Evolutionary conservation across 2,888 invertebrate species (phyloP), one percentile per base, ranked within the genome.

Genomic region (Clanis bilineata): DNA sequence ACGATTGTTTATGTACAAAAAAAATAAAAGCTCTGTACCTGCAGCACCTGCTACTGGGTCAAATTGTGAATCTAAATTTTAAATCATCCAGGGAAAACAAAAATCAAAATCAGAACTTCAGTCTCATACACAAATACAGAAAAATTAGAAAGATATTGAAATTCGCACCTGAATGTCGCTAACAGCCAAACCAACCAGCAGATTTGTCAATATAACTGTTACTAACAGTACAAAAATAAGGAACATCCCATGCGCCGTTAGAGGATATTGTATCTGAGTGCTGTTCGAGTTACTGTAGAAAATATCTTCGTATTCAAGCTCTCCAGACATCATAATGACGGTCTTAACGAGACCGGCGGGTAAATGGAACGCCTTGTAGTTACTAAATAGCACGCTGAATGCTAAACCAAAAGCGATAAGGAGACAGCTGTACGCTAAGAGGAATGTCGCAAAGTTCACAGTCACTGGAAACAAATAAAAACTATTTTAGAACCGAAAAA

Each of bases 251-350:
- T 97, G 96, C 0, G 96, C 94, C 0, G 97, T 96, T 9, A 94
- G 93, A 0, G 95, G 95, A 78, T 95, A 96, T 62, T 94, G 90
- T 10, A 95, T 93, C 47, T 88, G 83, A 0, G 88, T 82, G 41
- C 83, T 84, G 0, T 86, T 83, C 59, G 79, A 81, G 62, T 94
- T 92, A 43, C 90, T 92, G 69, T 95, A 96, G 79, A 97, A 97
- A 65, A 97, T 95, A 71, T 97, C 96, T 78, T 97, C 97, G 68
- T 96, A 96, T 79, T 97, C 97, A 56, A 97, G 80, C 81, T 97
- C 97, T 0, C 97, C 97, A 0, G 96, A 96, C 97, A 97, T 96
- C 97, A 97, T 97, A 72, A 97, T 95, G 12, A 97, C 94, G 0
- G 96, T 96, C 85, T 97, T 97, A 0, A 97, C 86, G 0, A 97